phyloP scores from a whole-genome alignment of 2,113 vertebrate genomes.

The Ictidomys tridecemlineatus region DNA sequence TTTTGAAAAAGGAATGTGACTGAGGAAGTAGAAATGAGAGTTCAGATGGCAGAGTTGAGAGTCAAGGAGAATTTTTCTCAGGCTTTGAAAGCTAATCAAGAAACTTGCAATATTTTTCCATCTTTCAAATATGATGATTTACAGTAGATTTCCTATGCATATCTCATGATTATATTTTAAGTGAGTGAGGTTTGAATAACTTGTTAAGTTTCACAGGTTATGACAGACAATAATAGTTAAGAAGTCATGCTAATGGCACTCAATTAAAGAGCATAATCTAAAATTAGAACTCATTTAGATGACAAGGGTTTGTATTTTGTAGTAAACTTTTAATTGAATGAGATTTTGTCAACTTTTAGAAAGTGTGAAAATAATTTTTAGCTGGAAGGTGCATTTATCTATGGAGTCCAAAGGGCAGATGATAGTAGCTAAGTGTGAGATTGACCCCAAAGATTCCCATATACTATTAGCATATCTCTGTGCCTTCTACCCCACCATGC shows the following conservation, averaged over 20 bases:
- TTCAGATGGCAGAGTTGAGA: not conserved
- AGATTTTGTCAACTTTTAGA: not conserved
- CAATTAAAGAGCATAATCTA: not conserved
- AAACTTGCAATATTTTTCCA: not conserved
- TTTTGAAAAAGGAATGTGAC: not conserved
- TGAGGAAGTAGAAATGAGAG: not conserved
- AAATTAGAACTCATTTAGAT: not conserved
- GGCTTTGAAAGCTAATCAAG: not conserved
- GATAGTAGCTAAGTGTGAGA: not conserved
- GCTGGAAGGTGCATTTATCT: not conserved
- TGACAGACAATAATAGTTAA: not conserved
- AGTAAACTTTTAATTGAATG: not conserved
- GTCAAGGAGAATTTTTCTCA: not conserved
- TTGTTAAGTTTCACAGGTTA: not conserved
- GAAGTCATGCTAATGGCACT: not conserved
- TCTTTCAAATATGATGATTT: not conserved
- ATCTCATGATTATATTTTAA: not conserved
- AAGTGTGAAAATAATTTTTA: not conserved
- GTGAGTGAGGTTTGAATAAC: not conserved
- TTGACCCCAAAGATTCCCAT: not conserved
- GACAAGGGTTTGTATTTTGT: not conserved
- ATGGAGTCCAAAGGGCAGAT: not conserved
- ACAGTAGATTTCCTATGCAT: not conserved
- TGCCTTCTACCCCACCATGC: not conserved
- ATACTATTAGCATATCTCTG: not conserved